Conservation (phyloP, 2,888 invertebrate species). For the Nebria brevicollis region DNA sequence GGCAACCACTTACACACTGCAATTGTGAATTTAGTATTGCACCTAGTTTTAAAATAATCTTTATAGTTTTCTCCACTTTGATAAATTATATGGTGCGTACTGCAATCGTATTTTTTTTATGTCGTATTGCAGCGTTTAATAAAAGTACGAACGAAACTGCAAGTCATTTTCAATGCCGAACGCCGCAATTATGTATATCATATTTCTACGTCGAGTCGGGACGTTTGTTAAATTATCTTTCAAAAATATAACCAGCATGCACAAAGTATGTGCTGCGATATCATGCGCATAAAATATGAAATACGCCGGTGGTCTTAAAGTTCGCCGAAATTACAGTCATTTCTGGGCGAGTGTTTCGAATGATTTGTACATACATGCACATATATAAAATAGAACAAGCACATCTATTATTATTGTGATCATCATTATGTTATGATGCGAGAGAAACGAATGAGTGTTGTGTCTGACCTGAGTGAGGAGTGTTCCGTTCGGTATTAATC, state of each 20-base stretch:
- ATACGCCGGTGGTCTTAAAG: not conserved
- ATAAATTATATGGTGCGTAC: not conserved
- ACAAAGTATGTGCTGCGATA: not conserved
- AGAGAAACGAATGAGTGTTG: too few relatives aligned
- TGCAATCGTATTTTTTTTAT: too few relatives aligned
- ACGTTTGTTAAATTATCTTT: too few relatives aligned
- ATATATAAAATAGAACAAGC: constrained; percentile 7
- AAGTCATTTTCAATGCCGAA: too few relatives aligned
- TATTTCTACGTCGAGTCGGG: too few relatives aligned
- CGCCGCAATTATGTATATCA: too few relatives aligned
- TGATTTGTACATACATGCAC: not conserved
- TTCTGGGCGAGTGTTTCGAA: not conserved
- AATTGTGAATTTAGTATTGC: not conserved
- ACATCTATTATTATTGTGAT: constrained; percentile 34
- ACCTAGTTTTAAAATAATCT: not conserved
- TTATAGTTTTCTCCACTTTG: not conserved
- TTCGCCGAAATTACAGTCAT: not conserved
- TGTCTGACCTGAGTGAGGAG: constrained; percentile 49
- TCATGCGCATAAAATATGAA: not conserved
- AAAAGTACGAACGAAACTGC: too few relatives aligned
- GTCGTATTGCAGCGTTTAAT: too few relatives aligned
- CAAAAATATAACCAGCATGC: not conserved
- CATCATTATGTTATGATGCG: not conserved
- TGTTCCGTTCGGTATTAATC: constrained; percentile 54
- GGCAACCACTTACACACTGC: not conserved